Percentiles rank a stretch among this genome's conserved stretches.
These are phyloP conservation scores for Chrysolina americana DNA, from an alignment of 2,888 invertebrate genomes.

Conservation along the genomic window DNA sequence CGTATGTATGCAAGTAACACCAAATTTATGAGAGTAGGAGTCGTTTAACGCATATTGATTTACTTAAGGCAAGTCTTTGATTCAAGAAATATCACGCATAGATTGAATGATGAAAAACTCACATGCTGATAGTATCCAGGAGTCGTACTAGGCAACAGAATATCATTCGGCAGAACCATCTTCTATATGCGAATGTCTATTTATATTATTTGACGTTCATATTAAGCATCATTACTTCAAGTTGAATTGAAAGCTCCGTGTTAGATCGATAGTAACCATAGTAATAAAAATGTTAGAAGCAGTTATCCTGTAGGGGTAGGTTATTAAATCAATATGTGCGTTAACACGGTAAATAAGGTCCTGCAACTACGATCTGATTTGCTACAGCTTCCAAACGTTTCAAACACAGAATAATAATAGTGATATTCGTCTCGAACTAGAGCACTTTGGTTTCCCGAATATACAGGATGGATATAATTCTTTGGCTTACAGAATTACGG, in stretches of 20 bases:
- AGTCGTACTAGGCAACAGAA: slow-evolving; percentile 51
- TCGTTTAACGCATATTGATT: too few species aligned
- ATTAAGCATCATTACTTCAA: background rate
- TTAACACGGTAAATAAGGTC: background rate
- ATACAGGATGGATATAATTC: too few species aligned
- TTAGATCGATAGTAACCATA: slow-evolving; percentile 6
- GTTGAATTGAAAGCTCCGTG: background rate
- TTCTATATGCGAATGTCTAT: background rate
- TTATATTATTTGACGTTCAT: background rate
- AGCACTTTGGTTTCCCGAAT: too few species aligned
- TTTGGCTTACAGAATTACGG: too few species aligned
- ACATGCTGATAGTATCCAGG: slow-evolving; percentile 58
- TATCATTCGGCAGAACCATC: slow-evolving; percentile 43
- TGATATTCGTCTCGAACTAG: too few species aligned
- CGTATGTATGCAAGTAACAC: too few species aligned
- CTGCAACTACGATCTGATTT: too few species aligned
- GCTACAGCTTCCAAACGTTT: too few species aligned
- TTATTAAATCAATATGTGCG: background rate
- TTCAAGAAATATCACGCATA: too few species aligned
- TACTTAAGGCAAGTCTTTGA: too few species aligned
- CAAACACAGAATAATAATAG: too few species aligned
- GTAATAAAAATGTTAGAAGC: background rate
- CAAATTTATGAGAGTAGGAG: too few species aligned
- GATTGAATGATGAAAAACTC: slow-evolving; percentile 41
- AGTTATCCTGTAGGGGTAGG: background rate